Base-by-base conservation (phyloP, 2,797 vertebrate genomes). In the Sebastes reedi region DNA sequence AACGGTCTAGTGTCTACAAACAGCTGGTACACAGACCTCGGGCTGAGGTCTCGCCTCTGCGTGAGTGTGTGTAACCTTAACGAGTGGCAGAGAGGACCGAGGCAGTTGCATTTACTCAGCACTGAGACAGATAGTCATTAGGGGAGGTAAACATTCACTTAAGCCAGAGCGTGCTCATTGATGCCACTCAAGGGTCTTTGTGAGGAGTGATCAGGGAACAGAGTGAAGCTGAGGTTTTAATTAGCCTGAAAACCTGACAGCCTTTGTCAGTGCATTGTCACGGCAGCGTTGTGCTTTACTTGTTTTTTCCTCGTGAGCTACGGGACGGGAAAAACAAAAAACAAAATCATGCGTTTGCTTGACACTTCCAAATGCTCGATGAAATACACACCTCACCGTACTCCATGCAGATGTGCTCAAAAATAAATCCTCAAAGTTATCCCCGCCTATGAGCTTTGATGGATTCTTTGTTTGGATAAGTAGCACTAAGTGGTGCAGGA, bases 111-210 rank as follows among this genome's bases (percentile, higher is more conserved):
- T 93, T 93, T 93, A 92, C 91, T 93, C 92, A 88, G 84, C 72
- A 34, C 80, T 8, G 75, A 93, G 92, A 94, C 92, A 93, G 93
- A 89, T 88, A 93, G 91, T 95, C 94, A 95, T 95, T 95, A 94
- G 86, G 81, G 91, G 88, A 93, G 92, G 93, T 94, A 95, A 95
- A 95, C 93, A 94, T 94, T 94, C 94, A 91, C 92, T 94, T 94
- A 94, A 94, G 92, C 90, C 83, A 80, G 88, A 92, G 90, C 77
- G 75, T 88, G 90, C 87, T 92, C 87, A 94, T 92, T 90, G 87
- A 90, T 86, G 91, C 92, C 94, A 91, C 88, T 93, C 91, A 93
- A 91, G 89, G 91, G 92, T 91, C 88, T 93, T 71, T 85, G 87
- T 87, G 88, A 92, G 89, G 83, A 93, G 89, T 81, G 89, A 94